Evolutionary conservation across 2,113 vertebrate species (phyloP).

Genomic region (Todiramphus saurophagus): DNA sequence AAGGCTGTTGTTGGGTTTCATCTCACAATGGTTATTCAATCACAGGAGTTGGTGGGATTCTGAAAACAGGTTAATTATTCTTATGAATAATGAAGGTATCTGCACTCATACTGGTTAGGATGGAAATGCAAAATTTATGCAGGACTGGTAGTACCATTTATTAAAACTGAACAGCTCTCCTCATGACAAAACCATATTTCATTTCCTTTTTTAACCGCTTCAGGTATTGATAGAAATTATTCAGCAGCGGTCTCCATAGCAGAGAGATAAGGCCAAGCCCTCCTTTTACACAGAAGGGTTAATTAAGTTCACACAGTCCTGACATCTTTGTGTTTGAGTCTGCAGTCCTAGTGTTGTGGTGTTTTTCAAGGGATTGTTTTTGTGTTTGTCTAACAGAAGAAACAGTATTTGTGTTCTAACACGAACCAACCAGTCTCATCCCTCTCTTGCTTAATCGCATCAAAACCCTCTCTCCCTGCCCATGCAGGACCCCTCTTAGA

Average conservation of each 20-base stretch:
- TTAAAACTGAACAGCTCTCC: background rate
- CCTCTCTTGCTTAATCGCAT: background rate
- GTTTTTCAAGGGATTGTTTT: background rate
- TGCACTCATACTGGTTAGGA: background rate
- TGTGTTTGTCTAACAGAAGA: background rate
- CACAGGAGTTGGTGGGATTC: background rate
- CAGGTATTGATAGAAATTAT: background rate
- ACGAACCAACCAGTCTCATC: background rate
- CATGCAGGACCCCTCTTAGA: background rate
- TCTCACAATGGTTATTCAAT: background rate
- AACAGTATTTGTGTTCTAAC: background rate
- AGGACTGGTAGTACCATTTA: background rate
- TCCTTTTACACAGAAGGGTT: constrained; percentile 19
- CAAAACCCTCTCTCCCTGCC: background rate
- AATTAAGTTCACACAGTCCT: background rate
- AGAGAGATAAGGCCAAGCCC: background rate
- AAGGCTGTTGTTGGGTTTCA: background rate
- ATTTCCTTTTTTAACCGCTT: background rate
- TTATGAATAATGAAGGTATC: background rate
- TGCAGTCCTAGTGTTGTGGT: background rate
- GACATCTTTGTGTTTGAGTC: background rate
- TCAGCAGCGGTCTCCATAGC: background rate
- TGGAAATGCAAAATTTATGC: background rate
- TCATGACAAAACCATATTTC: background rate
- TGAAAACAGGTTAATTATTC: background rate